A percentile compares a stretch with the other conserved stretches of the same genome.
These are phyloP conservation scores for Anguilla marmorata DNA, from an alignment of 2,797 vertebrate genomes.

Conservation along the genomic window DNA sequence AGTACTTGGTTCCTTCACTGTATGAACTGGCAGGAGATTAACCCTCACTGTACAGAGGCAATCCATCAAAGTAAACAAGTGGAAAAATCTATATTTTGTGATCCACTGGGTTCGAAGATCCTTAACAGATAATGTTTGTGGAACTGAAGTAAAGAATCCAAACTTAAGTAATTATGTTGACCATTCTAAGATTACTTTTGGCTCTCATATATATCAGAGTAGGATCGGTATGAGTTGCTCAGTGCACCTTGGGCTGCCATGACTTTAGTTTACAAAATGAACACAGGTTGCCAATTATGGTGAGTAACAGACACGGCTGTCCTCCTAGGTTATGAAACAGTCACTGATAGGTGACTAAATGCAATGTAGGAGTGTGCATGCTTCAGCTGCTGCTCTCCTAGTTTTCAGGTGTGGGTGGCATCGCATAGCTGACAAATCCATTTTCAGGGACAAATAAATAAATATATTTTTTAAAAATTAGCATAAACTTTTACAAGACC, in stretches of 20 bases:
- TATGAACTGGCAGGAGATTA: not conserved
- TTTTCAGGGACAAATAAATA: not conserved
- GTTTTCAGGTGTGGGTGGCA: not conserved
- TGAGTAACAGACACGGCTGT: not conserved
- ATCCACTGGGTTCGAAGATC: not conserved
- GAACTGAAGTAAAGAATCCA: not conserved
- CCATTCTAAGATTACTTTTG: not conserved
- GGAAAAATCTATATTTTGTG: not conserved
- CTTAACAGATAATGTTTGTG: not conserved
- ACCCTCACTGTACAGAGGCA: not conserved
- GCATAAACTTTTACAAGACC: not conserved
- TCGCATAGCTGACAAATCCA: too few relatives aligned
- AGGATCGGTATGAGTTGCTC: not conserved
- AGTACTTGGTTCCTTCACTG: not conserved
- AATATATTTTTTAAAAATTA: not conserved
- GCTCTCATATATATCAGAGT: not conserved
- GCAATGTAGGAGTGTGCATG: not conserved
- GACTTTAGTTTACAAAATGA: not conserved
- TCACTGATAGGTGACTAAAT: not conserved
- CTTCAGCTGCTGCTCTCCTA: not conserved
- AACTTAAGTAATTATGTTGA: not conserved
- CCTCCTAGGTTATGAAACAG: not conserved
- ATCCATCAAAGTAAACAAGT: conserved; percentile 11
- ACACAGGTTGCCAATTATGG: not conserved
- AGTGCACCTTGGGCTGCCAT: not conserved